Evolutionary conservation across 2,797 vertebrate genomes (phyloP).

Genomic region (Salmo trutta): DNA sequence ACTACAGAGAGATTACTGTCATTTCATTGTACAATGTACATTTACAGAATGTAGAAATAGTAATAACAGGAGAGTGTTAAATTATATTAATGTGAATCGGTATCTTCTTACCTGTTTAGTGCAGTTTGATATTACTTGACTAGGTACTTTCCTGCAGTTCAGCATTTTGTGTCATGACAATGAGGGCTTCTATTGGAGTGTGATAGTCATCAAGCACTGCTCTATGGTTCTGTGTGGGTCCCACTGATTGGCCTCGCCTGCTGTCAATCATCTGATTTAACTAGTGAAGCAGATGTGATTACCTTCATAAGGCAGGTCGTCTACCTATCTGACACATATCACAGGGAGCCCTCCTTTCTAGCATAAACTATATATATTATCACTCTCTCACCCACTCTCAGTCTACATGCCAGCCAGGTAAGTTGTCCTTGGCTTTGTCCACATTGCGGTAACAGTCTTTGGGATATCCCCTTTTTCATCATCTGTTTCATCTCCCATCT

Average conservation of each 20-base stretch:
- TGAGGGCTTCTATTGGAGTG: not conserved
- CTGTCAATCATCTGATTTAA: slow-evolving; percentile 7
- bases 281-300: not conserved
- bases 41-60: not conserved
- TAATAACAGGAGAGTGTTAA: not conserved
- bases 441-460: not conserved
- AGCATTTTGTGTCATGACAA: not conserved
- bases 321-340: not conserved
- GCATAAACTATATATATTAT: not conserved
- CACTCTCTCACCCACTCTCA: not conserved
- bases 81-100: not conserved
- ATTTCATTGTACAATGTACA: not conserved
- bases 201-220: not conserved
- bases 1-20: not conserved
- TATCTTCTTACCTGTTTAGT: not conserved
- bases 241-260: not conserved
- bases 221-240: not conserved
- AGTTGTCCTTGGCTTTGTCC: not conserved
- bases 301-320: slow-evolving; percentile 7
- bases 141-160: not conserved
- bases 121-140: not conserved
- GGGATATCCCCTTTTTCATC: not conserved
- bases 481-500: slow-evolving; percentile 1
- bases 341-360: not conserved
- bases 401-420: not conserved